phyloP scores from a whole-genome alignment of 2,113 vertebrate genomes.

The Esox niger region DNA sequence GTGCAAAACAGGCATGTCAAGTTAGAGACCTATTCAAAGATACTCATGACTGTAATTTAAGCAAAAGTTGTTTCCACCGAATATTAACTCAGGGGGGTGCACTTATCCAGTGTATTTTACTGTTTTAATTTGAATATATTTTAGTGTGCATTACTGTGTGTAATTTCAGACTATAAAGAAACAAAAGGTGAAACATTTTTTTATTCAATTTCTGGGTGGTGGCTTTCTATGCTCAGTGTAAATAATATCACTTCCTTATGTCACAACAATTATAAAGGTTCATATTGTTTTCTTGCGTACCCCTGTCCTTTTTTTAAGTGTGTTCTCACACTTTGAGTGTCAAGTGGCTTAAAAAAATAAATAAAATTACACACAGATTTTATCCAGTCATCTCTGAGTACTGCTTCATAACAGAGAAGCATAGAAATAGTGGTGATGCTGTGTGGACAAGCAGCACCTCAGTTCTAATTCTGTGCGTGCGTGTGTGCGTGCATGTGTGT shows the following conservation, averaged over 20 bases:
- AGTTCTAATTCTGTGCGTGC: slow-evolving; percentile 27
- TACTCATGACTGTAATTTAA: too few relatives aligned
- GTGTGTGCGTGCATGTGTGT: background rate
- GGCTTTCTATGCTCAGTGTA: too few relatives aligned
- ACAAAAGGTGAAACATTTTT: too few relatives aligned
- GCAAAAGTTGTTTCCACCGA: too few relatives aligned
- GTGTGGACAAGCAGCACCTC: slow-evolving; percentile 16
- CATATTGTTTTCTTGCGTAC: background rate
- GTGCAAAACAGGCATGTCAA: too few relatives aligned
- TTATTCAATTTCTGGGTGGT: too few relatives aligned
- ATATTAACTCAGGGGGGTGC: too few relatives aligned
- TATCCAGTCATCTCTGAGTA: background rate
- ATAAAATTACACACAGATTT: background rate
- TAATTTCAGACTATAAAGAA: too few relatives aligned
- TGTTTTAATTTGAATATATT: too few relatives aligned
- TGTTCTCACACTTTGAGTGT: background rate
- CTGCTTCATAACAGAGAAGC: slow-evolving; percentile 19
- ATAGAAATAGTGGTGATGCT: slow-evolving; percentile 22
- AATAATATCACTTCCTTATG: background rate
- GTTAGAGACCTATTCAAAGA: too few relatives aligned
- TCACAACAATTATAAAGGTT: background rate
- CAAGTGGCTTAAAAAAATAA: slow-evolving; percentile 15
- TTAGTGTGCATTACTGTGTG: too few relatives aligned
- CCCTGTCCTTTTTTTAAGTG: background rate
- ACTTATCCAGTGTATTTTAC: too few relatives aligned